Percentiles rank a stretch among this genome's conserved stretches.
Conservation (phyloP, 1,140 invertebrate genomes). For the Laupala kohalensis region DNA sequence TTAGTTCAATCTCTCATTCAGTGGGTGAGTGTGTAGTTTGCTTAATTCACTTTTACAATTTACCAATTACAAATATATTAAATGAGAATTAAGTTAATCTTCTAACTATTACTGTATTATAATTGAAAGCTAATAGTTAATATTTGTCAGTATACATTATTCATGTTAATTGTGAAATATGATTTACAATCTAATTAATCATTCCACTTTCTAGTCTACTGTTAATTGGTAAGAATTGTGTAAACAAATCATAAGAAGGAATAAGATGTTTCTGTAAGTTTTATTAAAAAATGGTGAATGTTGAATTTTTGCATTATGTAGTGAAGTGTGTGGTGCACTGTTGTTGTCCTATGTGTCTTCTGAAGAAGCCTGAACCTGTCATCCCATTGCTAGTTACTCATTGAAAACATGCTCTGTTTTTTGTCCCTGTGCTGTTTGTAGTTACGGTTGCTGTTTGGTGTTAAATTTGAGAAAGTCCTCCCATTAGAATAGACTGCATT, state of each 20-base stretch:
- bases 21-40: constrained; percentile 47
- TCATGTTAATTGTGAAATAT: neutral
- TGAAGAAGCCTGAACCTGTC: neutral
- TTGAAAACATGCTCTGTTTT: neutral
- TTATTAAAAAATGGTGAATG: neutral
- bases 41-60: no score
- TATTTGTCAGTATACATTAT: no score
- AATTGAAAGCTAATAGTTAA: no score
- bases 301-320: neutral
- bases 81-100: no score
- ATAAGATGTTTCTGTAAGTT: neutral
- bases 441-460: neutral
- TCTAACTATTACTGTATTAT: no score
- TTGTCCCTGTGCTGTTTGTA: neutral
- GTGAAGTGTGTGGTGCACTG: neutral
- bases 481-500: neutral
- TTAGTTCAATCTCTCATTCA: constrained; percentile 83
- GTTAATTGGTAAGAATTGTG: neutral
- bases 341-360: neutral
- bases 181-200: neutral
- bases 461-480: neutral
- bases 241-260: neutral
- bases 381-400: neutral
- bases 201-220: neutral
- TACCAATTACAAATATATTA: no score